Evolutionary conservation across 2,797 vertebrate genomes (phyloP).

Genomic region (Pempheris klunzingeri): DNA sequence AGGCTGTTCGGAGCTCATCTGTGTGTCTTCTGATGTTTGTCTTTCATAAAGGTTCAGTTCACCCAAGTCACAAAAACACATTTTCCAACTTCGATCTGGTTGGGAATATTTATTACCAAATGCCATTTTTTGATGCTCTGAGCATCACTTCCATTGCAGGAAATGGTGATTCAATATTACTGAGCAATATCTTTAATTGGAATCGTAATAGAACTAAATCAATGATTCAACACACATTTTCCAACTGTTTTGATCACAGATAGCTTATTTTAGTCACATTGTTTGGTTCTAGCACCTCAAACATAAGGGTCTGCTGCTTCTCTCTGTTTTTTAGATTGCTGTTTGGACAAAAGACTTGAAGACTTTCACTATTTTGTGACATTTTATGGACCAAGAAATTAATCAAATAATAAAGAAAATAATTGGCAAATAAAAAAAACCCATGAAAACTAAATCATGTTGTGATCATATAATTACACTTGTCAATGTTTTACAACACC

Average conservation of each 20-base stretch:
- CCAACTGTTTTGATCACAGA: background rate
- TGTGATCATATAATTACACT: background rate
- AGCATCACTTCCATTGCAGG: background rate
- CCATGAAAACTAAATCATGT: background rate
- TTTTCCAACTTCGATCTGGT: background rate
- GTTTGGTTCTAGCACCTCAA: too few species aligned
- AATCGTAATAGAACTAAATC: background rate
- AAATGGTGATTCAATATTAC: background rate
- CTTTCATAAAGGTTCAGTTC: slow-evolving; percentile 16
- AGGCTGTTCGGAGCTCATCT: background rate
- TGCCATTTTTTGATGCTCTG: background rate
- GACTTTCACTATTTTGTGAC: background rate
- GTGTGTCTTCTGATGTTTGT: background rate
- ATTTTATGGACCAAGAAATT: background rate
- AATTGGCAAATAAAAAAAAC: background rate
- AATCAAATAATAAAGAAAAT: background rate
- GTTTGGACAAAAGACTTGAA: background rate
- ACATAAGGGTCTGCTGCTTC: background rate
- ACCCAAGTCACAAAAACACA: background rate
- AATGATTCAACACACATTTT: too few species aligned
- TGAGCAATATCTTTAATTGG: too few species aligned
- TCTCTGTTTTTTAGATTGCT: background rate
- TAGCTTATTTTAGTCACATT: background rate
- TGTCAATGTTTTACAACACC: background rate
- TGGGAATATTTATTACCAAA: background rate